Evolutionary conservation across 2,113 vertebrate species (phyloP).

Genomic region (Micronycteris hirsuta): DNA sequence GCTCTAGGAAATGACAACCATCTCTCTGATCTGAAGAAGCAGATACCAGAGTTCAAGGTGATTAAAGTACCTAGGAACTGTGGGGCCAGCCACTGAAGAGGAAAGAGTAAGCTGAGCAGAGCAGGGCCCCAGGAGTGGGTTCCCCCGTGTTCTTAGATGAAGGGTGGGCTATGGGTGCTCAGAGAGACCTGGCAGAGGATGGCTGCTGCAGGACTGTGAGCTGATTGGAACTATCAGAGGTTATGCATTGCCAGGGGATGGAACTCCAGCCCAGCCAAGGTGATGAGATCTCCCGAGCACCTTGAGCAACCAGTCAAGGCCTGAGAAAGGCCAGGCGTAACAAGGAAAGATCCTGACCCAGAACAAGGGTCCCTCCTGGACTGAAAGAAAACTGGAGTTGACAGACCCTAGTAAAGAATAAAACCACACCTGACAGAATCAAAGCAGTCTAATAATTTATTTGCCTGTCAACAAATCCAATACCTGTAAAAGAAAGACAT

Average conservation of each 20-base stretch:
- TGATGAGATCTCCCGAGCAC: background rate
- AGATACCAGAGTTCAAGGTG: background rate
- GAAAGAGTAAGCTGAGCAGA: background rate
- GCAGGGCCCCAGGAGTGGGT: background rate
- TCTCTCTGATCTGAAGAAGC: background rate
- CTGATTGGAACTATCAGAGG: no score
- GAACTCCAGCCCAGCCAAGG: background rate
- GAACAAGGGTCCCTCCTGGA: background rate
- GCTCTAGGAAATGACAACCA: rapidly evolving
- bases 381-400: background rate
- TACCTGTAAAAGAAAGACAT: background rate
- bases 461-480: background rate
- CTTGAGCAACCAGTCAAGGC: background rate
- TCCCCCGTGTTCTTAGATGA: background rate
- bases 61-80: background rate
- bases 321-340: background rate
- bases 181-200: background rate
- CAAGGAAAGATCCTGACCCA: background rate
- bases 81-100: background rate
- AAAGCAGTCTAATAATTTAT: background rate
- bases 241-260: rapidly evolving
- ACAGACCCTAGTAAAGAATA: background rate
- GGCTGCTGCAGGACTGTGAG: background rate
- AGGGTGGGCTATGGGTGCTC: background rate
- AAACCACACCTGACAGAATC: background rate